phyloP scores from a whole-genome alignment of 2,888 invertebrate genomes.

The Andricus quercusramuli region DNA sequence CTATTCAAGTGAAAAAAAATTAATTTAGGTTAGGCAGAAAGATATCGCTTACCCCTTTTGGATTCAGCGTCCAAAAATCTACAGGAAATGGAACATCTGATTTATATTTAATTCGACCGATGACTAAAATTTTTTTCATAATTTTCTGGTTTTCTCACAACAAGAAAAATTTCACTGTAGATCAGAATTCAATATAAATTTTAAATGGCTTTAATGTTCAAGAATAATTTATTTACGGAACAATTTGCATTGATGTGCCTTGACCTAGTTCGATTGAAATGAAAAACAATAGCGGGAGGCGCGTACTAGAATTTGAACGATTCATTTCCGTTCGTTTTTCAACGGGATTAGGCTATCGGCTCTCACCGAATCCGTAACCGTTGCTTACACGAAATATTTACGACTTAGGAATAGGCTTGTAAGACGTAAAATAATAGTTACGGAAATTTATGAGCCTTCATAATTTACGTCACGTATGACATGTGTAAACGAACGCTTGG shows the following conservation, averaged over 20 bases:
- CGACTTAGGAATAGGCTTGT: conserved; percentile 2
- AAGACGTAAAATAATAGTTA: conserved; percentile 27
- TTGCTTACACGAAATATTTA: conserved; percentile 28
- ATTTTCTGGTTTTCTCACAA: no score
- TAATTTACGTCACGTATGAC: conserved; percentile 1
- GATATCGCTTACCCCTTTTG: no score
- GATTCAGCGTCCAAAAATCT: no score
- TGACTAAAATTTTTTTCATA: no score
- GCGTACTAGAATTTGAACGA: conserved; percentile 37
- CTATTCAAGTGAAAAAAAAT: no score
- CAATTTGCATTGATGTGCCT: not conserved
- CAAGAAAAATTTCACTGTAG: no score
- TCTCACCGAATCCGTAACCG: conserved; percentile 23
- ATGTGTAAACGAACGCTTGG: not conserved
- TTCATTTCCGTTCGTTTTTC: conserved; percentile 45
- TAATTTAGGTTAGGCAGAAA: no score
- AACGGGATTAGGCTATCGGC: conserved; percentile 49
- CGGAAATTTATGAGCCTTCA: conserved; percentile 6
- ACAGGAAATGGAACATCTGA: no score
- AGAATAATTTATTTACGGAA: not conserved
- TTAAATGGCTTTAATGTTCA: not conserved
- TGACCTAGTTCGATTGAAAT: not conserved
- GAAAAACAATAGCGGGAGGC: conserved; percentile 20
- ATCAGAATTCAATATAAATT: not conserved
- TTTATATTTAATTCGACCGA: no score